phyloP scores from a whole-genome alignment of 2,888 invertebrate species.

The Lissonota sp. region DNA sequence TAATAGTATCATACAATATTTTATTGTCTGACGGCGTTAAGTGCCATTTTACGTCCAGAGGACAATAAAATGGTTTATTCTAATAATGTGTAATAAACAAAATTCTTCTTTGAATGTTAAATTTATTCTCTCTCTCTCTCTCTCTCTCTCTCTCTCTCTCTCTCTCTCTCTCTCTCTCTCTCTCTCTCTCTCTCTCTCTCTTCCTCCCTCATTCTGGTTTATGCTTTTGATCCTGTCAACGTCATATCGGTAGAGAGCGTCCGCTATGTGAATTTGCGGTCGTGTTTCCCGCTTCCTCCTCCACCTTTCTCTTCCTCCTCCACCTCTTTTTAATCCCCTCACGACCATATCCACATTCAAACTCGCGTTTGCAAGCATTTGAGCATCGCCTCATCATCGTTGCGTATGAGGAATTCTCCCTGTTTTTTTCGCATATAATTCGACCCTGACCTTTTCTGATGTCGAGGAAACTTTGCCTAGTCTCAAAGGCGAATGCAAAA shows the following conservation, averaged over 20 bases:
- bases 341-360: conserved; percentile 19
- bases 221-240: conserved; percentile 66
- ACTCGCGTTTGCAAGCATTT: not conserved
- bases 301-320: not conserved
- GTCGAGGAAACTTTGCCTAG: too few relatives aligned
- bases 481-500: too few relatives aligned
- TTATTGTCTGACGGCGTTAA: too few relatives aligned
- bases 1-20: conserved; percentile 49
- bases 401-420: not conserved
- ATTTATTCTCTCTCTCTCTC: not conserved
- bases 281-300: conserved; percentile 50
- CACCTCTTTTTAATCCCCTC: not conserved
- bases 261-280: conserved; percentile 60
- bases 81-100: too few relatives aligned
- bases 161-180: too few relatives aligned
- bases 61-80: too few relatives aligned
- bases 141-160: not conserved
- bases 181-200: too few relatives aligned
- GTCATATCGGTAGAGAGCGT: conserved; percentile 61
- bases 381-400: too few relatives aligned
- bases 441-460: not conserved
- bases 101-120: not conserved
- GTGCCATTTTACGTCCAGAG: too few relatives aligned
- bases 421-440: not conserved
- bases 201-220: conserved; percentile 54